phyloP scores from a whole-genome alignment of 1,140 invertebrate genomes.

The Pemphigus obesinymphae region DNA sequence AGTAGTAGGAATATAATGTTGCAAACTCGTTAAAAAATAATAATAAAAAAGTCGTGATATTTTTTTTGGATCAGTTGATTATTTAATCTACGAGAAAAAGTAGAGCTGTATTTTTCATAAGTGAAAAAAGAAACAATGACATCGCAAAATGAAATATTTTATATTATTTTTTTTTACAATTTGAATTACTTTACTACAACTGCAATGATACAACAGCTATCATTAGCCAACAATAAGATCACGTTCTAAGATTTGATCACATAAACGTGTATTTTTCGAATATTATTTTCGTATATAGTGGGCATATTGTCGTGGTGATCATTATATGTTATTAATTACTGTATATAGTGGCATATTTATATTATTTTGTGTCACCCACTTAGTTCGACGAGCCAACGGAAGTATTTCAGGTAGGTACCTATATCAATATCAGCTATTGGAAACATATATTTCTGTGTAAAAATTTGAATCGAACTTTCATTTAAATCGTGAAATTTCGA shows the following conservation, averaged over 20 bases:
- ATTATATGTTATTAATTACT: background rate
- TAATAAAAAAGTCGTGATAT: background rate
- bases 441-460: background rate
- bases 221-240: constrained; percentile 1
- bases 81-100: background rate
- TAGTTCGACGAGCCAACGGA: background rate
- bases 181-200: background rate
- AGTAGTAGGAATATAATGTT: background rate
- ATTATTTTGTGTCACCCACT: background rate
- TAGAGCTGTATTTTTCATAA: background rate
- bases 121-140: background rate
- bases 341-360: background rate
- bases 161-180: background rate
- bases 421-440: background rate
- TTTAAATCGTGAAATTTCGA: background rate
- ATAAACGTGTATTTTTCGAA: background rate
- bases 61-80: background rate
- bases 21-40: background rate
- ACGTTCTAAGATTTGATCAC: background rate
- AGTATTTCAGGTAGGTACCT: background rate
- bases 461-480: background rate
- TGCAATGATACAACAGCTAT: background rate
- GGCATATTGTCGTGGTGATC: background rate
- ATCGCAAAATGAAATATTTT: background rate
- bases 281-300: background rate